Base-by-base conservation (phyloP, 2,113 vertebrate genomes). In the Dryoscopus gambensis region DNA sequence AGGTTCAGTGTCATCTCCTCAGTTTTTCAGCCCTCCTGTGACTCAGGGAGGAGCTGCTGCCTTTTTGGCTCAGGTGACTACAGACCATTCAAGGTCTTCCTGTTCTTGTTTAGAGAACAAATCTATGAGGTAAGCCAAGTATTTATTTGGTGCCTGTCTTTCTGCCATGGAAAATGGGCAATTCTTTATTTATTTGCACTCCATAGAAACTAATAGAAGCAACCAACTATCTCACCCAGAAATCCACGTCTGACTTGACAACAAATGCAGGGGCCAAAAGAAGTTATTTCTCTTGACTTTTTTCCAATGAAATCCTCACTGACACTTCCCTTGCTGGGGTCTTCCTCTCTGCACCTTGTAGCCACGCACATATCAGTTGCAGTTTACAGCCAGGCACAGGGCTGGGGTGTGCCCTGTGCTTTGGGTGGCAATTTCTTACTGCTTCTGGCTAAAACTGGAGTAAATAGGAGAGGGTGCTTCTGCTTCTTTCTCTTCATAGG, bases 361-460 rank as follows among this genome's bases (percentile, higher is more conserved):
- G 50, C n/a, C 4, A 1, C 7, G 19, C 10, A 18, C 0, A 0
- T 22, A 37, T 27, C 28, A 53, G 57, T 6, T 13, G 15, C 49
- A 33, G 31, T 40, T 64, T 24, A 18, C 24, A 78, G 31, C 10
- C 59, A 68, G 40, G 22, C 21, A 2, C 14, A 18, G 19, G 39
- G 24, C 39, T 63, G 35, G 2, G 1, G 1, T 52, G 56, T 70
- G 25, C 18, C 28, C 10, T 35, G 5, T 24, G 27, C 27, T 64
- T 81, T n/a, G 16, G 4, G 25, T 49, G 25, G 42, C 27, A 77
- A 44, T 27, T 52, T 68, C 18, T 71, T 4, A 0, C 2, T 77
- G 35, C 5, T 87, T 60, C 57, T 47, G n/a, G 10, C 28, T 80
- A 65, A 62, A 74, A 62, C 15, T 40, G 12, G 12, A 83, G 9